These are phyloP conservation scores for Pachyuromys duprasi DNA, from an alignment of 2,797 vertebrate genomes.

Conservation along the genomic window DNA sequence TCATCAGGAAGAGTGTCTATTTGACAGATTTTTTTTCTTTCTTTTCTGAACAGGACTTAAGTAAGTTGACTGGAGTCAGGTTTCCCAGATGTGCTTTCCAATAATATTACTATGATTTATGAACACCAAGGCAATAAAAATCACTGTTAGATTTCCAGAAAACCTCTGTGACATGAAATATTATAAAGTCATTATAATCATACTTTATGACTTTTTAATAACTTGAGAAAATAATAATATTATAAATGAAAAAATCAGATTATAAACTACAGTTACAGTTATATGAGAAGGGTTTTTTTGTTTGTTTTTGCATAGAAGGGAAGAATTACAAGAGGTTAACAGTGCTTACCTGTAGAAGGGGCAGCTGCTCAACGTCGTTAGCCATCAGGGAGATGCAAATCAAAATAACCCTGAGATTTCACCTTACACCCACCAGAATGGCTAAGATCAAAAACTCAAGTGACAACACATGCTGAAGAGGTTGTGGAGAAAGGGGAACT, in stretches of 20 bases:
- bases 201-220: not conserved
- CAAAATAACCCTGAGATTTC: too few relatives aligned
- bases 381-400: too few relatives aligned
- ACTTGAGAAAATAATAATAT: conserved; percentile 3
- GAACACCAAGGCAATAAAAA: not conserved
- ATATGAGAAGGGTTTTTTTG: not conserved
- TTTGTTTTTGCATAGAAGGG: not conserved
- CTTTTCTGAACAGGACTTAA: conserved; percentile 1
- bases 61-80: not conserved
- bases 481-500: too few relatives aligned
- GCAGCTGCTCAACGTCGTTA: too few relatives aligned
- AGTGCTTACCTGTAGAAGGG: not conserved
- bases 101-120: not conserved
- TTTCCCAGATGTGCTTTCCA: not conserved
- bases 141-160: not conserved
- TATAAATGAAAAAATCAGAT: not conserved
- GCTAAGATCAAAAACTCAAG: too few relatives aligned
- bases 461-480: too few relatives aligned
- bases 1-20: not conserved
- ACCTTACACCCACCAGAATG: too few relatives aligned
- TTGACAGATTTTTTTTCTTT: not conserved
- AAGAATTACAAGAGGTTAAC: not conserved
- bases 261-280: conserved; percentile 37
- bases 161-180: not conserved
- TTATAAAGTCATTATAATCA: not conserved